A percentile compares a stretch with the other conserved stretches of the same genome.
Evolutionary conservation across 2,888 invertebrate species (phyloP).

Genomic region (Caenorhabditis uteleia): DNA sequence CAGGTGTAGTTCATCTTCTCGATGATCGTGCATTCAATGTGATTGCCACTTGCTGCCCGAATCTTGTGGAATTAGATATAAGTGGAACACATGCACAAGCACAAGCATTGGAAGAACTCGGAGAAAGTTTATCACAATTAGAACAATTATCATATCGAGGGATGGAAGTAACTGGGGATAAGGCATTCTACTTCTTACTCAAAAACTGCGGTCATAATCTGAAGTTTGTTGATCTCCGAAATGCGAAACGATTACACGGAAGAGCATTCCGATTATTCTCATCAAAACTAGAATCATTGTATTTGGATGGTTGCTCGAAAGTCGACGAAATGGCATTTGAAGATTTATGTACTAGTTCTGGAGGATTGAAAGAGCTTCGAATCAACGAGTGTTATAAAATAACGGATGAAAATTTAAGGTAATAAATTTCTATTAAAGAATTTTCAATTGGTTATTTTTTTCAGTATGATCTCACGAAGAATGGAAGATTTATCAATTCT

Average conservation of each 20-base stretch:
- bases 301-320: slow-evolving; percentile 63
- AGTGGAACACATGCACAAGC: slow-evolving; percentile 60
- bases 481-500: slow-evolving; percentile 56
- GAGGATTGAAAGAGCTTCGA: slow-evolving; percentile 52
- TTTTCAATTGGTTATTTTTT: background rate
- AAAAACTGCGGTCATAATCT: slow-evolving; percentile 54
- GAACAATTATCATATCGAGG: slow-evolving; percentile 57
- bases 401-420: slow-evolving; percentile 61
- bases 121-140: slow-evolving; percentile 56
- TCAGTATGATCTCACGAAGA: slow-evolving; percentile 61
- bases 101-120: slow-evolving; percentile 54
- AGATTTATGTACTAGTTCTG: slow-evolving; percentile 64
- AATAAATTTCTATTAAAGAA: background rate
- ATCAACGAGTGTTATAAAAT: slow-evolving; percentile 63
- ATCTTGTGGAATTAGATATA: slow-evolving; percentile 55
- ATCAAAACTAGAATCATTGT: slow-evolving; percentile 56
- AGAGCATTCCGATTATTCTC: slow-evolving; percentile 66
- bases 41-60: slow-evolving; percentile 59
- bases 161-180: slow-evolving; percentile 61
- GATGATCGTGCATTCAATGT: slow-evolving; percentile 61
- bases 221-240: slow-evolving; percentile 62
- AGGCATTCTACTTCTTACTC: slow-evolving; percentile 66
- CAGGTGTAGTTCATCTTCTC: slow-evolving; percentile 60
- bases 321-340: slow-evolving; percentile 66
- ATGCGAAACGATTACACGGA: slow-evolving; percentile 59